Conservation (phyloP, 2,888 invertebrate species). For the Idaea straminata region DNA sequence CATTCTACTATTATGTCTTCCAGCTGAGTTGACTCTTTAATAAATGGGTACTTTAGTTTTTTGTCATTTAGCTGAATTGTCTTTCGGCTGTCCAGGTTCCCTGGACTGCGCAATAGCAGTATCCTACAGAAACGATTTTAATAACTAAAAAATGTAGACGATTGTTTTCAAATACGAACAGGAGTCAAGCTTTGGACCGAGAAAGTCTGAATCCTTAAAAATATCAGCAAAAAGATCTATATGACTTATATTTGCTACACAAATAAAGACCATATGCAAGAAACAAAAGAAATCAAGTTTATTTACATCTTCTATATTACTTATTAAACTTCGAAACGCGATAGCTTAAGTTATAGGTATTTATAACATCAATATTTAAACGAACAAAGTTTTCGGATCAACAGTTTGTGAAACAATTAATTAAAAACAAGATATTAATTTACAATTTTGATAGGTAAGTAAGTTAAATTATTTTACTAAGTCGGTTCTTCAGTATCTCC, state of each 20-base stretch:
- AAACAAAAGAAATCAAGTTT: neutral
- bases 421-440: slow-evolving; percentile 24
- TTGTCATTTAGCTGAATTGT: too few relatives aligned
- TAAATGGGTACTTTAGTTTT: too few relatives aligned
- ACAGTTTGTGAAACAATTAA: slow-evolving; percentile 45
- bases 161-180: too few relatives aligned
- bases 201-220: neutral
- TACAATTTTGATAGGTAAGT: slow-evolving; percentile 1
- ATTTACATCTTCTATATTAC: neutral
- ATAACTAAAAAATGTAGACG: too few relatives aligned
- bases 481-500: slow-evolving; percentile 60
- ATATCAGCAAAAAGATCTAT: neutral
- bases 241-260: neutral
- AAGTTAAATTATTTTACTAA: slow-evolving; percentile 39
- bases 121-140: too few relatives aligned
- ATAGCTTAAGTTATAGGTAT: slow-evolving; percentile 29
- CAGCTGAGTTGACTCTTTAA: too few relatives aligned
- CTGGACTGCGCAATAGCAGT: too few relatives aligned
- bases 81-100: too few relatives aligned
- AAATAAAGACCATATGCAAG: neutral
- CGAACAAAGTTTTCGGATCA: slow-evolving; percentile 48
- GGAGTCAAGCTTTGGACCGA: too few relatives aligned
- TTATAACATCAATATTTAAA: slow-evolving; percentile 46
- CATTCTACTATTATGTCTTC: too few relatives aligned
- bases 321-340: neutral